Evolutionary conservation across 2,888 invertebrate species (phyloP).

Genomic region (Phengaris alcon): DNA sequence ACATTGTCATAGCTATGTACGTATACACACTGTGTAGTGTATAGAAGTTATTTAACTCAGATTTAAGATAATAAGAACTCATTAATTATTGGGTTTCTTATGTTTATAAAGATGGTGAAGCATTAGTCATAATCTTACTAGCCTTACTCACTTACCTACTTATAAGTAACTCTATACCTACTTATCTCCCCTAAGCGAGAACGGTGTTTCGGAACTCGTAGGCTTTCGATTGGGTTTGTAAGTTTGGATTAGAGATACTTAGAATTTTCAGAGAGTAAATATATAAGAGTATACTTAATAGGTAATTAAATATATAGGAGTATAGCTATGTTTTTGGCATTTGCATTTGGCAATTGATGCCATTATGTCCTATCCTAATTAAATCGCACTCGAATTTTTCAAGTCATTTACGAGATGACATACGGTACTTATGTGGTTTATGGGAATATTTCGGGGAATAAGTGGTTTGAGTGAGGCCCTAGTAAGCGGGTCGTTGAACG

Average conservation of each 20-base stretch:
- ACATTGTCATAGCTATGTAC: too few species aligned
- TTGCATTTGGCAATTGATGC: too few species aligned
- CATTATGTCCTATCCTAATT: background rate
- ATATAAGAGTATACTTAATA: background rate
- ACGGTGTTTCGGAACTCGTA: slow-evolving; percentile 36
- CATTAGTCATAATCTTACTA: slow-evolving; percentile 13
- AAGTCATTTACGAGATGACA: slow-evolving; percentile 20
- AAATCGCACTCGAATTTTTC: background rate
- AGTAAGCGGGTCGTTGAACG: slow-evolving; percentile 72
- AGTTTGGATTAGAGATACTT: background rate
- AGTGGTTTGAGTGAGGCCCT: slow-evolving; percentile 53
- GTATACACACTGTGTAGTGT: background rate
- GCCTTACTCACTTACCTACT: slow-evolving; percentile 25
- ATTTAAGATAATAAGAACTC: background rate
- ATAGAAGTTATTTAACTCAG: too few species aligned
- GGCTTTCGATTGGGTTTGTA: slow-evolving; percentile 34
- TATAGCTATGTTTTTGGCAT: background rate
- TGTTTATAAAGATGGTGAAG: background rate
- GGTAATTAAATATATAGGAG: background rate
- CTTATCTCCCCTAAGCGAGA: slow-evolving; percentile 31
- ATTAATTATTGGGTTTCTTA: background rate
- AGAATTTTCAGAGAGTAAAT: background rate
- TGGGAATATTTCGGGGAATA: slow-evolving; percentile 38
- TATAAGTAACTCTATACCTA: slow-evolving; percentile 23
- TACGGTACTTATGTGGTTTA: background rate